A percentile compares a stretch with the other conserved stretches of the same genome.
Evolutionary conservation across 2,888 invertebrate genomes (phyloP).

Genomic region (Leucophenga maculata): DNA sequence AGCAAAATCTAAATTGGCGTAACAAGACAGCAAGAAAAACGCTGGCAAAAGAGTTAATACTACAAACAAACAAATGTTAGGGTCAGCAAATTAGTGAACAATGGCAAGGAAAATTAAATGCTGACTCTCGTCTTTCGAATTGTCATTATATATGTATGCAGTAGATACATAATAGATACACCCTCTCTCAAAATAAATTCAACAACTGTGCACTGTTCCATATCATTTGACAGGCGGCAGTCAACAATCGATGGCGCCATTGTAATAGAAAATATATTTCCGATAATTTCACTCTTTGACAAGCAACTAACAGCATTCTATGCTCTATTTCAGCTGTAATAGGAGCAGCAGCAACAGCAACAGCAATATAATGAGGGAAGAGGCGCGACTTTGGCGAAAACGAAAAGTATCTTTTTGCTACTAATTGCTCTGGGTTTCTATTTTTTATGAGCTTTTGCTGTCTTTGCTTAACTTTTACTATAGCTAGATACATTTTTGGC

Average conservation of each 20-base stretch:
- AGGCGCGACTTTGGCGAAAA: neutral
- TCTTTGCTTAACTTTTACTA: neutral
- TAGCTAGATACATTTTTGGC: neutral
- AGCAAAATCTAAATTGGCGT: constrained; percentile 54
- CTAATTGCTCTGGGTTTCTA: neutral
- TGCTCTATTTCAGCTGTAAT: constrained; percentile 10
- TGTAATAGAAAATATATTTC: constrained; percentile 4
- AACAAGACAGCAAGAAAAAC: constrained; percentile 39
- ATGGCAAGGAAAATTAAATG: constrained; percentile 37
- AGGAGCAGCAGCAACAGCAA: too few species aligned
- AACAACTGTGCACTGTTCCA: constrained; percentile 46
- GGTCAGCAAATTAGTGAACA: constrained; percentile 56
- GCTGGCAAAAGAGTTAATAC: constrained; percentile 37
- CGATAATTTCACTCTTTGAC: constrained; percentile 13
- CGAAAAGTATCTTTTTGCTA: too few species aligned
- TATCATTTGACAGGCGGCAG: constrained; percentile 52
- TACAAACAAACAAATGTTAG: constrained; percentile 20
- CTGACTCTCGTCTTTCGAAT: neutral
- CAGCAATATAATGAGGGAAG: too few species aligned
- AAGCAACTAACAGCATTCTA: neutral
- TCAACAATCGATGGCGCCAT: neutral
- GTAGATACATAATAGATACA: constrained; percentile 18
- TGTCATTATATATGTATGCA: neutral
- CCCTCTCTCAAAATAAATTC: neutral
- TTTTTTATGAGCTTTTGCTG: neutral